These are phyloP conservation scores for Embiotoca jacksoni DNA, from an alignment of 2,113 vertebrate species.

Conservation along the genomic window DNA sequence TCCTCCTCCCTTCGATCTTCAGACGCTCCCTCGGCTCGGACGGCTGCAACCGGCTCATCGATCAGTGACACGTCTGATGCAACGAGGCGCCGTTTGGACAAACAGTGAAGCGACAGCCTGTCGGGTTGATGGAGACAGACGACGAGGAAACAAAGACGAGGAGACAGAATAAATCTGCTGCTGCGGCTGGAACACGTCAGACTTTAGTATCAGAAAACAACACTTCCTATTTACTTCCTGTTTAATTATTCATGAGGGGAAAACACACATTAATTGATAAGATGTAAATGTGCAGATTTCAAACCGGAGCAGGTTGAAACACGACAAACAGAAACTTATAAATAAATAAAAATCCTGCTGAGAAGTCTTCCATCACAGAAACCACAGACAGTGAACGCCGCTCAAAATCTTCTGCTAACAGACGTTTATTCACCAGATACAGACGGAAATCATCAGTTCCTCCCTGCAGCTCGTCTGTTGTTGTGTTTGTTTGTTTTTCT, in stretches of 20 bases:
- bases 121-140: conserved; percentile 15
- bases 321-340: no score
- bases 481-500: no score
- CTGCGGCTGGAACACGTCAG: neutral
- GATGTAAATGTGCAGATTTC: conserved; percentile 8
- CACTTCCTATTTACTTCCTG: conserved; percentile 8
- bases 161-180: neutral
- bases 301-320: no score
- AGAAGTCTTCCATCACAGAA: no score
- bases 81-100: neutral
- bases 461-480: no score
- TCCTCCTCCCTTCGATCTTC: neutral
- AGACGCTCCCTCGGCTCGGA: conserved; percentile 10
- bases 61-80: conserved; percentile 51
- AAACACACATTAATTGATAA: neutral
- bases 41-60: conserved; percentile 36
- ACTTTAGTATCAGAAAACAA: neutral
- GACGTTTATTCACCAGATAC: no score
- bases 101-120: conserved; percentile 36
- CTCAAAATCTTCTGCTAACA: no score
- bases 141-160: neutral
- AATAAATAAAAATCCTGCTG: neutral
- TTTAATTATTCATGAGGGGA: neutral
- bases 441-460: no score
- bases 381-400: no score